Base-by-base conservation (phyloP, 2,113 vertebrate species). In the Poeciliopsis occidentalis region DNA sequence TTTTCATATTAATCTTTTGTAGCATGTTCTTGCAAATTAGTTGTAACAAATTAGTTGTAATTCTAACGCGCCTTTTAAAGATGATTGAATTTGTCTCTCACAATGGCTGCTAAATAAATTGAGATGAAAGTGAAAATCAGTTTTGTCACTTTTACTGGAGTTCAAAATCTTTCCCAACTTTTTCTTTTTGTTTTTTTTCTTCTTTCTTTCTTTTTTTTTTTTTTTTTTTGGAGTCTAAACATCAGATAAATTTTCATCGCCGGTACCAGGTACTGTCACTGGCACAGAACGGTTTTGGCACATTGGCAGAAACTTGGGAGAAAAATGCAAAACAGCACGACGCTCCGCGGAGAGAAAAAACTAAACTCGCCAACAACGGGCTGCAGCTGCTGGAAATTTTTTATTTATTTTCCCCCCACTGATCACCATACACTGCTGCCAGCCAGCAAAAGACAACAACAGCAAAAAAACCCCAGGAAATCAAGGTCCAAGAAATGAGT, bases 281-380 rank as follows among this genome's bases (percentile, higher is more conserved):
- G 67, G 61, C 74, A 83, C 64, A 64, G 82, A 86, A 65, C 86
- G 73, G 76, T 81, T 73, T 71, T 78, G 79, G 74, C 78, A 83
- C 82, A 69, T 76, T 44, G 64, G 67, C 71, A 76, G 78, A 80
- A 90, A 90, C 74, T 86, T 80, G 77, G 72, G 81, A 85, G 75
- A 17, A 26, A 88, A 88, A 88, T 71, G 79, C 82, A 65, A 29
- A 89, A 84, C 87, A 90, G 85, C 88, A 83, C 82, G 88, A 79
- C 79, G 75, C 71, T 90, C 71, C 60, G 62, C 75, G 73, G 79
- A 85, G 81, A 66, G 73, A 81, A 84, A 65, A 84, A 65, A 63
- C 87, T 83, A 84, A 87, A 89, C 69, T 82, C 75, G 66, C 80
- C 87, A 84, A 84, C 84, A 90, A 91, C 80, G 65, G 67, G 68